These are phyloP conservation scores for Megalonaias nervosa DNA, from an alignment of 1,140 invertebrate species.

Conservation along the genomic window DNA sequence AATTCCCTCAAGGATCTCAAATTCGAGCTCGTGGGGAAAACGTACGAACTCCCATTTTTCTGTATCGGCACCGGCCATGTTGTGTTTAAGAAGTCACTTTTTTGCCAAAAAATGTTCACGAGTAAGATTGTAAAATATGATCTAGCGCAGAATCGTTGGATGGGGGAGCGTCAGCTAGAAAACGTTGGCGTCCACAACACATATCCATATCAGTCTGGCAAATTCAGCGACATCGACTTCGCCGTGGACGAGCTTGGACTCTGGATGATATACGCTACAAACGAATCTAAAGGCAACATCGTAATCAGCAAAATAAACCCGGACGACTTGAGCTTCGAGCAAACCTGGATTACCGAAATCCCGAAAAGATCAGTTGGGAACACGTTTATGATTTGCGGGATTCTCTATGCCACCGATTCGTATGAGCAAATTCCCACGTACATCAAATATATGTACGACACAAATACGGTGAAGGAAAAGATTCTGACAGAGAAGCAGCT, in stretches of 20 bases:
- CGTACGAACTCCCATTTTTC: conserved; percentile 50
- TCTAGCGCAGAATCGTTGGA: conserved; percentile 41
- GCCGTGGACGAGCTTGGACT: conserved; percentile 63
- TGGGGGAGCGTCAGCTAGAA: conserved; percentile 45
- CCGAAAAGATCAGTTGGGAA: conserved; percentile 56
- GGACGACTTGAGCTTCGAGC: conserved; percentile 46
- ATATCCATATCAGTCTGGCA: conserved; percentile 56
- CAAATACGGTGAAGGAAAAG: conserved; percentile 48
- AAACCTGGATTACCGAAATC: conserved; percentile 60
- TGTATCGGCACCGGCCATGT: conserved; percentile 64
- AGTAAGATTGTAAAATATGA: conserved; percentile 59
- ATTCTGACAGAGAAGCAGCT: conserved; percentile 40
- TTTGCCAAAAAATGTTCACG: conserved; percentile 56
- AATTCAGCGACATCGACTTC: conserved; percentile 61
- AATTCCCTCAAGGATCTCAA: conserved; percentile 31
- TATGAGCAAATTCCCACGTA: conserved; percentile 54
- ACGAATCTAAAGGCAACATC: conserved; percentile 54
- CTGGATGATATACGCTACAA: conserved; percentile 62
- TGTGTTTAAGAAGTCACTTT: conserved; percentile 54
- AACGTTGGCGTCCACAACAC: conserved; percentile 51
- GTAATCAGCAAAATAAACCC: conserved; percentile 58
- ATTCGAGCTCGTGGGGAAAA: conserved; percentile 34
- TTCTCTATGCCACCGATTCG: conserved; percentile 60
- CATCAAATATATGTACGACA: conserved; percentile 61
- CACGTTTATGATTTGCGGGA: conserved; percentile 64